phyloP scores from a whole-genome alignment of 2,888 invertebrate species.

The Oxycera nigricornis region DNA sequence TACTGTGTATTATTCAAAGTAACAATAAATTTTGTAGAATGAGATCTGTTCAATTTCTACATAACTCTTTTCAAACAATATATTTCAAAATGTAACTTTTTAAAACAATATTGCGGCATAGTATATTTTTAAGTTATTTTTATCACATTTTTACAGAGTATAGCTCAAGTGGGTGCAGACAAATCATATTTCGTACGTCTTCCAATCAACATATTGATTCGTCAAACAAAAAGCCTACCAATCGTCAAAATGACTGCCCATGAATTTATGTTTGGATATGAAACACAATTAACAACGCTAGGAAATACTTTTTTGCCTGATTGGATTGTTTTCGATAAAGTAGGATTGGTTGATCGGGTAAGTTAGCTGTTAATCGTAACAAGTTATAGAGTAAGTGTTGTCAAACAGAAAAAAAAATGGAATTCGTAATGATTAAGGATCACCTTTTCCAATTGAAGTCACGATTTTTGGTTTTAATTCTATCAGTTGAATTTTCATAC shows the following conservation, averaged over 20 bases:
- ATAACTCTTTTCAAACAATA: no score
- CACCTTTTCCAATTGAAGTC: neutral
- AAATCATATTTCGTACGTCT: constrained; percentile 71
- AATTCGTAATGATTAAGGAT: neutral
- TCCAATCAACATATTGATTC: constrained; percentile 75
- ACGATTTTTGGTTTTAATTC: neutral
- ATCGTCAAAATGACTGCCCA: constrained; percentile 80
- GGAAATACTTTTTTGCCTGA: constrained; percentile 83
- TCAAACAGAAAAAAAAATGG: no score
- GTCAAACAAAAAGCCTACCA: constrained; percentile 72
- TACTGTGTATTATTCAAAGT: no score
- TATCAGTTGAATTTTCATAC: neutral
- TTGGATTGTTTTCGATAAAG: constrained; percentile 86
- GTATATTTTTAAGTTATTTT: no score
- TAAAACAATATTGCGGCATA: no score
- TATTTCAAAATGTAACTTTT: no score
- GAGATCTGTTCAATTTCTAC: no score
- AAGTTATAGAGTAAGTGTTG: no score
- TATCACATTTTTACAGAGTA: constrained; percentile 73
- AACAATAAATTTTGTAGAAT: no score
- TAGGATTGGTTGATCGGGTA: constrained; percentile 88
- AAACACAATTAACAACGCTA: constrained; percentile 80
- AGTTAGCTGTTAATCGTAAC: no score
- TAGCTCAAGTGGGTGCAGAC: constrained; percentile 77
- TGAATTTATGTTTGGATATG: constrained; percentile 90